Evolutionary conservation across 2,888 invertebrate species (phyloP), one percentile per base, ranked within the genome.

Genomic region (Eugnorisma glareosa): DNA sequence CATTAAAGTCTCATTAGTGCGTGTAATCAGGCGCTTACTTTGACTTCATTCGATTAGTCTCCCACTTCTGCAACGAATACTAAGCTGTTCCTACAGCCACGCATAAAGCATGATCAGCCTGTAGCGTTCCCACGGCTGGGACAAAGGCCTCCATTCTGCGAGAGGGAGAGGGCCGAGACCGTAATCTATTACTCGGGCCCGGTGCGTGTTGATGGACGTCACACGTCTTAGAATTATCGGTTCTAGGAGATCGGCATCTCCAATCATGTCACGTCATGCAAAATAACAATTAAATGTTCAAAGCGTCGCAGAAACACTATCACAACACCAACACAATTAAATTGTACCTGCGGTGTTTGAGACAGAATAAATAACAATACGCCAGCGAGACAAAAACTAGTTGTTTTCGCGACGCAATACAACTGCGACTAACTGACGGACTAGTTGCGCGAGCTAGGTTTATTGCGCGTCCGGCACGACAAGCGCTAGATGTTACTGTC

Each of bases 1-100:
- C 51, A 72, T 72, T 79, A 79, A 72, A 82, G 57, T 82, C 1
- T 66, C 80, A 67, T 83, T 45, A 70, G 83, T 37, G 69, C 31
- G 28, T 35, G 40, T 48, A 73, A 73, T 28, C 54, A 78, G 54
- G 45, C 64, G 78, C n/a, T 45, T 37, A 48, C 40, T 81, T 4
- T 45, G 7, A 76, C 15, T 82, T 63, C 5, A 18, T 54, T 54
- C n/a, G n/a, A 61, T 54, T 45, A 54, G 31, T 24, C 15, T 67
- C 10, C 8, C 1, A 45, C 15, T 61, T 45, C 24, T 24, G 15
- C 8, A 28, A 18, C 28, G 37, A n/a, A 45, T 15, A 31, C 59
- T 37, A 31, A 59, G 24, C 51, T 73, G 24, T 13, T n/a, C 11
- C 15, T 18, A 31, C 48, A 18, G 7, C 4, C n/a, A 28, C 5